Percentiles rank a stretch among this genome's conserved stretches.
Evolutionary conservation across 2,797 vertebrate species (phyloP).

Genomic region (Poecilia wingei): DNA sequence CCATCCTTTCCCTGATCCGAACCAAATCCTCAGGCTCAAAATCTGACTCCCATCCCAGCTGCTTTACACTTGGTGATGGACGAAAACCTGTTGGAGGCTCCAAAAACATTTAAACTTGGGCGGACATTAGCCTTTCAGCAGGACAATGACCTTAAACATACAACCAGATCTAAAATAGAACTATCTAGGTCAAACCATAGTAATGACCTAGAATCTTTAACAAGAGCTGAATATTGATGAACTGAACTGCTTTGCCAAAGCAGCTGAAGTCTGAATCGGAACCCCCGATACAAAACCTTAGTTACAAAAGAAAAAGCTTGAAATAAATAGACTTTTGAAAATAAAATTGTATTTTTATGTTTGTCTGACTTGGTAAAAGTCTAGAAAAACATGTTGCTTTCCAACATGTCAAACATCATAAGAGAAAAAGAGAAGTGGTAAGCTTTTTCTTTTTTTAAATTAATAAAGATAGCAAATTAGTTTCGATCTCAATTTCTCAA

Average conservation of each 20-base stretch:
- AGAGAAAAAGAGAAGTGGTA: neutral
- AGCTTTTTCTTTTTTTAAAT: neutral
- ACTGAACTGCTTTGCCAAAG: neutral
- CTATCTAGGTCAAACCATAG: neutral
- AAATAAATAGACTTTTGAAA: neutral
- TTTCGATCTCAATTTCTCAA: neutral
- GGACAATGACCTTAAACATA: neutral
- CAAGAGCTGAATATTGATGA: neutral
- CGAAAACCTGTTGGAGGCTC: neutral
- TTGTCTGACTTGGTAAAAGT: neutral
- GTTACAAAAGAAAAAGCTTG: neutral
- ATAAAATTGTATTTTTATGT: neutral
- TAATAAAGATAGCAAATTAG: neutral
- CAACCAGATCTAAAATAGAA: slow-evolving; percentile 2
- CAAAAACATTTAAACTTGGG: neutral
- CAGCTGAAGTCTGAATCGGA: neutral
- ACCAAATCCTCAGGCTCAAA: neutral
- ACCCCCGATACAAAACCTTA: neutral
- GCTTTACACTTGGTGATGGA: neutral
- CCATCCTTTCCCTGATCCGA: neutral
- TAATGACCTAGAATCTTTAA: neutral
- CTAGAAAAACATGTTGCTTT: neutral
- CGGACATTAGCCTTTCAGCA: neutral
- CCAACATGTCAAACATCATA: neutral
- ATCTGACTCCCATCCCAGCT: neutral